These are phyloP conservation scores for Blastobasis lacticolella DNA, from an alignment of 2,888 invertebrate genomes.

Conservation along the genomic window DNA sequence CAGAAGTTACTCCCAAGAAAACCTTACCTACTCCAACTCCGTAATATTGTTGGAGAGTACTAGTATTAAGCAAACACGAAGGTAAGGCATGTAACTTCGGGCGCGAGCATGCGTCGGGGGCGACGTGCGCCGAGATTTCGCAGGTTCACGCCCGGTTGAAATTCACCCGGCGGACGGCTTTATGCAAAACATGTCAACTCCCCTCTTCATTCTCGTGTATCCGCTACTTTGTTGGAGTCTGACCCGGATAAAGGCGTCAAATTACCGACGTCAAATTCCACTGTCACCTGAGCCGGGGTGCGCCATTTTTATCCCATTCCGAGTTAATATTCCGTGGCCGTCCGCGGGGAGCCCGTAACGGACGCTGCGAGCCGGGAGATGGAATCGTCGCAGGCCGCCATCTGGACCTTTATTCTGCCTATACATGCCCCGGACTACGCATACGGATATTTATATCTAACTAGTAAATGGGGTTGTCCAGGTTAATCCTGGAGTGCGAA, in stretches of 20 bases:
- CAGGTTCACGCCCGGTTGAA: too few relatives aligned
- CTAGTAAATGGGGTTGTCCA: too few relatives aligned
- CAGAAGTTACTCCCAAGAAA: too few relatives aligned
- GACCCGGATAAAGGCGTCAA: slow-evolving; percentile 65
- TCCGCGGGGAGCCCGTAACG: slow-evolving; percentile 9
- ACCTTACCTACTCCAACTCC: too few relatives aligned
- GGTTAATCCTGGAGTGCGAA: too few relatives aligned
- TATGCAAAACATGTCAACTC: slow-evolving; percentile 44
- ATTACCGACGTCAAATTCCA: slow-evolving; percentile 63
- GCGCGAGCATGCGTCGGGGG: too few relatives aligned
- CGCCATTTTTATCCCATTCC: slow-evolving; percentile 63
- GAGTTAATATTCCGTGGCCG: slow-evolving; percentile 64
- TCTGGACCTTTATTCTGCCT: too few relatives aligned
- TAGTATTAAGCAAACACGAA: background rate
- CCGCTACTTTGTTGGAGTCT: slow-evolving; percentile 47
- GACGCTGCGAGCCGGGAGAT: too few relatives aligned
- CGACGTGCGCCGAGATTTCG: too few relatives aligned
- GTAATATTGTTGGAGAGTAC: too few relatives aligned
- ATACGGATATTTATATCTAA: too few relatives aligned
- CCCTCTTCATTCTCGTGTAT: slow-evolving; percentile 32
- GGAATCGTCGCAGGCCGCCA: background rate
- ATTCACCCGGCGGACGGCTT: slow-evolving; percentile 13
- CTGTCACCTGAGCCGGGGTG: slow-evolving; percentile 57
- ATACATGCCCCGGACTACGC: too few relatives aligned
- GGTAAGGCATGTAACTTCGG: slow-evolving; percentile 2